Percentiles rank a stretch among this genome's conserved stretches.
phyloP scores from a whole-genome alignment of 2,888 invertebrate genomes.

The Thera obeliscata region DNA sequence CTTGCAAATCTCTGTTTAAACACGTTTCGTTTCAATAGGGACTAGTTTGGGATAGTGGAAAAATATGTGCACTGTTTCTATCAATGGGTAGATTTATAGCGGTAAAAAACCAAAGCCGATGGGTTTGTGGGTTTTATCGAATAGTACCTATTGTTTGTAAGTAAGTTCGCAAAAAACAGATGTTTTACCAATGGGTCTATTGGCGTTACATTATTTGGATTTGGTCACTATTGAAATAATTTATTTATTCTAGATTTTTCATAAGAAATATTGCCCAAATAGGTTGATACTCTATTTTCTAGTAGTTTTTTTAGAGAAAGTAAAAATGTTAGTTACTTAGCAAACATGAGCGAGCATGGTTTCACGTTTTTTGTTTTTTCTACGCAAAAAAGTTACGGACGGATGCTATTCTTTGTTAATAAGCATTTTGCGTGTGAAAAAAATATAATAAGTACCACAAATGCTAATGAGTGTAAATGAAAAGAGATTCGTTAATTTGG shows the following conservation, averaged over 20 bases:
- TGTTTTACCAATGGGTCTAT: background rate
- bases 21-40: conserved; percentile 46
- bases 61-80: conserved; percentile 49
- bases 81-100: conserved; percentile 52
- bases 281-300: background rate
- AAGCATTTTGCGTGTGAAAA: conserved; percentile 15
- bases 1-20: conserved; percentile 48
- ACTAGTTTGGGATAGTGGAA: conserved; percentile 39
- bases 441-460: conserved; percentile 16
- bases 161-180: background rate
- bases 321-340: too few relatives aligned
- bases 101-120: conserved; percentile 42
- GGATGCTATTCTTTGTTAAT: background rate
- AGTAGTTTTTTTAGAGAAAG: background rate
- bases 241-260: background rate
- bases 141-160: conserved; percentile 18
- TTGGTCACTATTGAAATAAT: background rate
- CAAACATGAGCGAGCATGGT: background rate
- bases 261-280: background rate
- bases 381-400: background rate
- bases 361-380: background rate
- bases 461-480: conserved; percentile 41
- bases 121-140: conserved; percentile 34
- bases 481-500: conserved; percentile 51
- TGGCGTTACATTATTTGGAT: background rate